A percentile compares a stretch with the other conserved stretches of the same genome.
These are phyloP conservation scores for Uloborus plumipes DNA, from an alignment of 2,888 invertebrate species.

Conservation along the genomic window DNA sequence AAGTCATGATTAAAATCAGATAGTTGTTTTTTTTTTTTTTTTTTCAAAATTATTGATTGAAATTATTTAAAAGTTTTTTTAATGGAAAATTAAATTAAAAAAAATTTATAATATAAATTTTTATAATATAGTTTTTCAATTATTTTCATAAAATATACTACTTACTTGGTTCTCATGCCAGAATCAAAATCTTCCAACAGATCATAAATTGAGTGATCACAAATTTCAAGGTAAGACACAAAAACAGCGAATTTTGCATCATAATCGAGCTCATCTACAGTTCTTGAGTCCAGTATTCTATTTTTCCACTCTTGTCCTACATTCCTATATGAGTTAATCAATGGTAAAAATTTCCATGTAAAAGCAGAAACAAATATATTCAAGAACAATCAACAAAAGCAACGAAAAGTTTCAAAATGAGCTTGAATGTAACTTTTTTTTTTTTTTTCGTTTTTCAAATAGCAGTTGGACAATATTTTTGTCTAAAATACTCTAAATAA, in stretches of 20 bases:
- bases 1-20: too few species aligned
- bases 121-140: too few species aligned
- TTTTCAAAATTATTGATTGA: too few species aligned
- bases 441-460: too few species aligned
- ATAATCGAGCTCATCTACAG: conserved; percentile 79
- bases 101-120: not conserved
- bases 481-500: too few species aligned
- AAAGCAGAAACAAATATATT: not conserved
- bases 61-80: too few species aligned
- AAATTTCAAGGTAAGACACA: conserved; percentile 94
- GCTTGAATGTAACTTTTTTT: too few species aligned
- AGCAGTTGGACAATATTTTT: too few species aligned
- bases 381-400: conserved; percentile 3
- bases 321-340: too few species aligned
- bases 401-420: conserved; percentile 4
- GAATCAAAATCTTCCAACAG: conserved; percentile 83
- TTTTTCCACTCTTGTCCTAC: conserved; percentile 47
- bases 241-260: conserved; percentile 91
- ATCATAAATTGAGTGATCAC: conserved; percentile 97
- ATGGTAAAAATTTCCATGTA: not conserved
- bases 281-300: conserved; percentile 72
- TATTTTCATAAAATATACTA: too few species aligned
- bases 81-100: too few species aligned
- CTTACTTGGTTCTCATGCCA: conserved; percentile 72
- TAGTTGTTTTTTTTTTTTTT: too few species aligned